phyloP scores from a whole-genome alignment of 2,888 invertebrate genomes.

The Scrobipalpa atriplicella region DNA sequence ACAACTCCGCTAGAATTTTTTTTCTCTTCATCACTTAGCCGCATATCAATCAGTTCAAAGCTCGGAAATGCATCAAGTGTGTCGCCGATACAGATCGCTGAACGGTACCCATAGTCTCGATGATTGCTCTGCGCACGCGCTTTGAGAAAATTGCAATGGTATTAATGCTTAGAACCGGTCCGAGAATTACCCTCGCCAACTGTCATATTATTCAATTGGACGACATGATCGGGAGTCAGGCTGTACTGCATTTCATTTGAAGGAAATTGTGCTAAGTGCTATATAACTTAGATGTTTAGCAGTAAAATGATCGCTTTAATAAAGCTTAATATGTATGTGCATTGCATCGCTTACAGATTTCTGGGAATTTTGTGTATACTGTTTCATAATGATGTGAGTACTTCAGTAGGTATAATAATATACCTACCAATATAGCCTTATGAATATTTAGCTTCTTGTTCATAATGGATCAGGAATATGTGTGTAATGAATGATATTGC shows the following conservation, averaged over 20 bases:
- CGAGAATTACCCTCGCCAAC: slow-evolving; percentile 59
- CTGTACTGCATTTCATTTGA: background rate
- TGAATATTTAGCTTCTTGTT: too few relatives aligned
- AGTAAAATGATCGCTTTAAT: background rate
- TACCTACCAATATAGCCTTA: background rate
- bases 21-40: background rate
- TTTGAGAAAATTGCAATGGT: slow-evolving; percentile 70
- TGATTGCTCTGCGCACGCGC: slow-evolving; percentile 67
- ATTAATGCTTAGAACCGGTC: slow-evolving; percentile 67
- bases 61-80: slow-evolving; percentile 51
- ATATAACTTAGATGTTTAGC: slow-evolving; percentile 2
- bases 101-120: slow-evolving; percentile 69
- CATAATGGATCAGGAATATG: too few relatives aligned
- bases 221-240: slow-evolving; percentile 37
- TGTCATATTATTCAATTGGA: slow-evolving; percentile 66
- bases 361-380: background rate
- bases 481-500: too few relatives aligned
- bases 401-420: background rate
- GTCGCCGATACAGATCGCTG: slow-evolving; percentile 61
- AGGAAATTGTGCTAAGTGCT: slow-evolving; percentile 13
- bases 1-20: background rate
- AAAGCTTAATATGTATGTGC: too few relatives aligned
- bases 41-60: slow-evolving; percentile 23
- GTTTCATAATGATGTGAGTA: background rate
- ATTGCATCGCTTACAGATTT: background rate